Evolutionary conservation across 2,113 vertebrate genomes (phyloP).

Genomic region (Balaenoptera acutorostrata): DNA sequence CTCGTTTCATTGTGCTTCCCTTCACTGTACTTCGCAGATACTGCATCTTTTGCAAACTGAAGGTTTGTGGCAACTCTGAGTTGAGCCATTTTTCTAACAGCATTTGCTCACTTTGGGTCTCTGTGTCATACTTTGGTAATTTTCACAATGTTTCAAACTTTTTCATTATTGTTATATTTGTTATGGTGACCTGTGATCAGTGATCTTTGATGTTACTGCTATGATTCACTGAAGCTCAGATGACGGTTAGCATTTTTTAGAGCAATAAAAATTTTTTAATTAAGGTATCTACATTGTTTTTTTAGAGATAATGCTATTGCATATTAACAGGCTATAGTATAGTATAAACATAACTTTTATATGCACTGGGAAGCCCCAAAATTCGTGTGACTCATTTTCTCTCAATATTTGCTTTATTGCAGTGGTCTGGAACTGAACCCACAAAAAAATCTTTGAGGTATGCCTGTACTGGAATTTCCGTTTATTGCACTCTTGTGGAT

Average conservation of each 20-base stretch:
- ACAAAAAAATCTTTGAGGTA: background rate
- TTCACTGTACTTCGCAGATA: background rate
- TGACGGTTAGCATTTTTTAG: background rate
- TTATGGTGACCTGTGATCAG: background rate
- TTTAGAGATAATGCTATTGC: background rate
- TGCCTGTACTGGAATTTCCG: background rate
- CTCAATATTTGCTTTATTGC: background rate
- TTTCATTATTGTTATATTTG: background rate
- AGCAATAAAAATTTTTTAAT: background rate
- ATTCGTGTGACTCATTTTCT: background rate
- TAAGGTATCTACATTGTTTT: background rate
- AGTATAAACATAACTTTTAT: background rate
- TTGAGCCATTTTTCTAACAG: background rate
- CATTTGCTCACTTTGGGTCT: background rate
- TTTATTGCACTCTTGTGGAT: background rate
- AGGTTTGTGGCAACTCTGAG: background rate
- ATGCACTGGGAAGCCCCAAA: background rate
- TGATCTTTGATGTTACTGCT: background rate
- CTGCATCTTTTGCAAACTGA: background rate
- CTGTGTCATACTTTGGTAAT: background rate
- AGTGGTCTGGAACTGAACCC: background rate
- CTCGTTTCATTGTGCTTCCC: background rate
- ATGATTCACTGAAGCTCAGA: background rate
- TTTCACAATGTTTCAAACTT: background rate
- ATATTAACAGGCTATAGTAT: background rate